Percentiles rank a stretch among this genome's conserved stretches.
These are phyloP conservation scores for Petrocephalus sullivani DNA, from an alignment of 2,797 vertebrate genomes.

Conservation along the genomic window DNA sequence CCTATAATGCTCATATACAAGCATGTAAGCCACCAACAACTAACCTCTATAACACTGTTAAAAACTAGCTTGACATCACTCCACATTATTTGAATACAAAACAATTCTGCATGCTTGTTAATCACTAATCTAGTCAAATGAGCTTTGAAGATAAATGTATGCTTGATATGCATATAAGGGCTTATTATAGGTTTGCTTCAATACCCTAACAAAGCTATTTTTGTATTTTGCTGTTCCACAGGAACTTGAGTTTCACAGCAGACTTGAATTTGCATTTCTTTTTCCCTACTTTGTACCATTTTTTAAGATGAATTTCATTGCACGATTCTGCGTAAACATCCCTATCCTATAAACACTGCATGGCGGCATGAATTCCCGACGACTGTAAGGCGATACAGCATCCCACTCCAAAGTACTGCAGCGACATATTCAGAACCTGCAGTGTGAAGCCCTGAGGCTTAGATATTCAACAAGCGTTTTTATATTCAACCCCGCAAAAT, in stretches of 20 bases:
- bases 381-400: not conserved
- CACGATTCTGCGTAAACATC: not conserved
- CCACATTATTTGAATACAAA: not conserved
- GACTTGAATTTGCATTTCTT: not conserved
- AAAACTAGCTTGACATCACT: not conserved
- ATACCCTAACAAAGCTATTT: not conserved
- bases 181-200: not conserved
- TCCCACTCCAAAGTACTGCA: not conserved
- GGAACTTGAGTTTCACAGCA: not conserved
- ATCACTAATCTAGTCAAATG: not conserved
- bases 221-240: no score
- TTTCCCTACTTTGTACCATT: not conserved
- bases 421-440: not conserved
- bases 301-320: not conserved
- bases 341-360: not conserved
- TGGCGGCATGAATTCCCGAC: not conserved
- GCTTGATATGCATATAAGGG: not conserved
- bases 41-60: not conserved
- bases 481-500: not conserved
- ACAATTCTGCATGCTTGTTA: not conserved
- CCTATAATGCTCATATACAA: not conserved
- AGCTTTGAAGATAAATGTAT: not conserved
- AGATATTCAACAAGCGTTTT: not conserved
- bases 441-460: not conserved
- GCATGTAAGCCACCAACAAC: not conserved